These are phyloP conservation scores for Rachycentron canadum DNA, from an alignment of 2,797 vertebrate genomes.

Conservation along the genomic window DNA sequence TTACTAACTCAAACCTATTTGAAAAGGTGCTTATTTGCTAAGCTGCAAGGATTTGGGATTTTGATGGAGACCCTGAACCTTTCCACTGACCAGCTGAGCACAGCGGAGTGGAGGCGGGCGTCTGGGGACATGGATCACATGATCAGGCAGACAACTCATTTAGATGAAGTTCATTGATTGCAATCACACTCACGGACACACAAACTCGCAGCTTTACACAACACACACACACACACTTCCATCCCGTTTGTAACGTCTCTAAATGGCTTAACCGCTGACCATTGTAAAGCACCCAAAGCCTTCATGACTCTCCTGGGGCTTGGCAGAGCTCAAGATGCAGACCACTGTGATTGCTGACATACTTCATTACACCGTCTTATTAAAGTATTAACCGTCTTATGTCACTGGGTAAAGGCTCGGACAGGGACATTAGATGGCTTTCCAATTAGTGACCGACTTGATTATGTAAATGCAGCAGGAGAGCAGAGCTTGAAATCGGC, in stretches of 20 bases:
- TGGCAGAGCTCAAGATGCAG: conserved; percentile 15
- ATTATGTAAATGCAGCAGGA: conserved; percentile 53
- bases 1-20: conserved; percentile 3
- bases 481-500: conserved; percentile 44
- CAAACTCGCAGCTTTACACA: not conserved
- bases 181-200: conserved; percentile 7
- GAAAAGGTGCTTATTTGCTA: conserved; percentile 45
- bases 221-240: not conserved
- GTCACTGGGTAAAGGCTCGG: conserved; percentile 47
- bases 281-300: conserved; percentile 20
- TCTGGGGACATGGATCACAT: conserved; percentile 34
- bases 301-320: conserved; percentile 32
- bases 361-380: conserved; percentile 64
- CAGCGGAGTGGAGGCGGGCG: not conserved
- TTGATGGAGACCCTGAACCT: conserved; percentile 42
- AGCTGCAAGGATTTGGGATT: conserved; percentile 52
- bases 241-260: conserved; percentile 15
- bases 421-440: conserved; percentile 52
- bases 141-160: conserved; percentile 26
- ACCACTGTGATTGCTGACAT: conserved; percentile 50
- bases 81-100: conserved; percentile 11
- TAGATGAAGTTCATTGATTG: conserved; percentile 39
- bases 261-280: conserved; percentile 32
- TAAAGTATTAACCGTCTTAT: conserved; percentile 66
- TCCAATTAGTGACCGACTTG: conserved; percentile 54